Evolutionary conservation across 2,888 invertebrate species (phyloP).

Genomic region (Prosapia bicincta): DNA sequence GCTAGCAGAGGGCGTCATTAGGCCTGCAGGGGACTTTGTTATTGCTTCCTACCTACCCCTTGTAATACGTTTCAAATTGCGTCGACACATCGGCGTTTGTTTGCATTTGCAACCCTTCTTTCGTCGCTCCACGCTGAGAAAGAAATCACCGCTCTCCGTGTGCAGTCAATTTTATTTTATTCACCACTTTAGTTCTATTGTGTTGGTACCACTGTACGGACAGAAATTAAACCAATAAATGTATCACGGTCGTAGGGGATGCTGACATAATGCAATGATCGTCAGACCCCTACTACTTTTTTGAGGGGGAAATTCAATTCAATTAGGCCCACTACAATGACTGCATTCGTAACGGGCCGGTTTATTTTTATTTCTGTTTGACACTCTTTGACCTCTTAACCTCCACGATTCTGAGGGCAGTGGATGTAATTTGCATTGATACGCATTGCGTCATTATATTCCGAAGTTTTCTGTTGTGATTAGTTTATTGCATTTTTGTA

Average conservation of each 20-base stretch:
- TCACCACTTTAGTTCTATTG: neutral
- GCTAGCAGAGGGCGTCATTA: neutral
- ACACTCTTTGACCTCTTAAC: neutral
- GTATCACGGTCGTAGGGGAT: neutral
- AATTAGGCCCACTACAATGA: neutral
- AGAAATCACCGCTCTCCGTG: neutral
- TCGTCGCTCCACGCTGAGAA: neutral
- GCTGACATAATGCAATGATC: neutral
- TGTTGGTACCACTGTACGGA: neutral
- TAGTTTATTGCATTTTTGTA: no score
- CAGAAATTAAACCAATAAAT: neutral
- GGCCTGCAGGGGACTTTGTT: neutral
- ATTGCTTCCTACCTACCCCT: conserved; percentile 2
- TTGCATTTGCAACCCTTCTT: conserved; percentile 2
- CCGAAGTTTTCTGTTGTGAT: no score
- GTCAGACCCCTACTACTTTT: neutral
- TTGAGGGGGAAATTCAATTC: neutral
- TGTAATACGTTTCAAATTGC: conserved; percentile 2
- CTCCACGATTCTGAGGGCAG: neutral
- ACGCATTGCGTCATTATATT: neutral
- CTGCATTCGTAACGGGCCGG: neutral
- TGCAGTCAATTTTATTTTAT: neutral
- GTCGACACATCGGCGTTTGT: neutral
- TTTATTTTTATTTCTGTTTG: neutral
- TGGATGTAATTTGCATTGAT: neutral